Conservation (phyloP, 2,888 invertebrate genomes). For the Drosophila basisetae region DNA sequence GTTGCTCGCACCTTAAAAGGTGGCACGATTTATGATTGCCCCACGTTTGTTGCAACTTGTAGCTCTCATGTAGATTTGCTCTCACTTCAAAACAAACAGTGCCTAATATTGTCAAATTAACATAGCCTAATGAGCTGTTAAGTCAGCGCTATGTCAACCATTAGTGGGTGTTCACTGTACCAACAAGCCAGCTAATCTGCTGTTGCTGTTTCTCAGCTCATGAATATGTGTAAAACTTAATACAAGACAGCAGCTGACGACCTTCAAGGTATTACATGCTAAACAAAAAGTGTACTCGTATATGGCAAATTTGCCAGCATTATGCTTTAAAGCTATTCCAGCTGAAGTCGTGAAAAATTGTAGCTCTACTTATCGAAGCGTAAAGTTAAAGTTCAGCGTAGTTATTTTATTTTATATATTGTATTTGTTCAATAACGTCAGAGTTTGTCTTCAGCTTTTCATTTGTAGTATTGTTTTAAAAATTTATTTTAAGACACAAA, state of each 20-base stretch:
- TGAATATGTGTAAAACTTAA: neutral
- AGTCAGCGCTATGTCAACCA: constrained; percentile 9
- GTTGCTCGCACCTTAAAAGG: constrained; percentile 80
- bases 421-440: neutral
- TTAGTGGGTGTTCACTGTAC: constrained; percentile 34
- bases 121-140: constrained; percentile 59
- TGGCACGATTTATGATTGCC: constrained; percentile 55
- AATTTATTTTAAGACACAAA: no score
- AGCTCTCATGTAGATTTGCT: constrained; percentile 25
- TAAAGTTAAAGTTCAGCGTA: neutral
- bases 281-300: no score
- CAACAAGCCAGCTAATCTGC: constrained; percentile 26
- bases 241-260: neutral
- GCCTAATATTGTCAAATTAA: constrained; percentile 65
- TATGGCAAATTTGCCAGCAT: neutral
- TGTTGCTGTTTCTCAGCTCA: constrained; percentile 10
- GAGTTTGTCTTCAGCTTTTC: neutral
- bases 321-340: neutral
- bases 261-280: constrained; percentile 8
- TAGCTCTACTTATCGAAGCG: constrained; percentile 5
- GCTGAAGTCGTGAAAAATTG: neutral
- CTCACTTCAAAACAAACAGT: neutral
- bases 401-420: neutral
- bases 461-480: neutral
- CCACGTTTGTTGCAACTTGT: constrained; percentile 15